Evolutionary conservation across 2,797 vertebrate species (phyloP).

Genomic region (Anisognathus igniventris): DNA sequence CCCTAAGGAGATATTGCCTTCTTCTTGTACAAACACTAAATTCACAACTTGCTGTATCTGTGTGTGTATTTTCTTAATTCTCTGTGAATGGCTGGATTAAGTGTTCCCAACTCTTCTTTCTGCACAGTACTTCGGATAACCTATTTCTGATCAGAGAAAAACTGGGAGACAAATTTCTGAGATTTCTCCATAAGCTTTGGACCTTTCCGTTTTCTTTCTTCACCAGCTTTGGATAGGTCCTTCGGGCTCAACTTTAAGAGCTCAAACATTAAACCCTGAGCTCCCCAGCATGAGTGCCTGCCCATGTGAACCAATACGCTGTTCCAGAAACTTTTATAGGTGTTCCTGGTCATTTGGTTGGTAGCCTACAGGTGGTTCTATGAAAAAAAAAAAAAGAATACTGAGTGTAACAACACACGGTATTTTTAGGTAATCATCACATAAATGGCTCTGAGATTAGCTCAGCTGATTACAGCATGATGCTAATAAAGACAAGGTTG

Average conservation of each 20-base stretch:
- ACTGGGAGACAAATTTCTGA: neutral
- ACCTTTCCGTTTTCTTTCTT: neutral
- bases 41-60: neutral
- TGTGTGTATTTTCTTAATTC: constrained; percentile 37
- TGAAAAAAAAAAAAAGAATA: neutral
- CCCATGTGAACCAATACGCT: neutral
- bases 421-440: neutral
- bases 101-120: neutral
- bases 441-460: neutral
- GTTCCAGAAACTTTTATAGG: neutral
- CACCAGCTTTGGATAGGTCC: neutral
- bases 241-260: neutral
- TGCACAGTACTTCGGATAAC: neutral
- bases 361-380: neutral
- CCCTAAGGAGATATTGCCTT: neutral
- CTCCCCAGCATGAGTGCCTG: neutral
- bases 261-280: neutral
- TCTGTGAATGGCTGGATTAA: neutral
- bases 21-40: constrained; percentile 5
- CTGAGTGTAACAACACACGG: neutral
- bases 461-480: neutral
- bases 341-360: neutral
- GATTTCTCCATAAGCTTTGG: neutral
- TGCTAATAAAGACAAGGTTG: neutral
- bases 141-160: neutral